phyloP scores from a whole-genome alignment of 2,113 vertebrate species.

The Grantiella picta region DNA sequence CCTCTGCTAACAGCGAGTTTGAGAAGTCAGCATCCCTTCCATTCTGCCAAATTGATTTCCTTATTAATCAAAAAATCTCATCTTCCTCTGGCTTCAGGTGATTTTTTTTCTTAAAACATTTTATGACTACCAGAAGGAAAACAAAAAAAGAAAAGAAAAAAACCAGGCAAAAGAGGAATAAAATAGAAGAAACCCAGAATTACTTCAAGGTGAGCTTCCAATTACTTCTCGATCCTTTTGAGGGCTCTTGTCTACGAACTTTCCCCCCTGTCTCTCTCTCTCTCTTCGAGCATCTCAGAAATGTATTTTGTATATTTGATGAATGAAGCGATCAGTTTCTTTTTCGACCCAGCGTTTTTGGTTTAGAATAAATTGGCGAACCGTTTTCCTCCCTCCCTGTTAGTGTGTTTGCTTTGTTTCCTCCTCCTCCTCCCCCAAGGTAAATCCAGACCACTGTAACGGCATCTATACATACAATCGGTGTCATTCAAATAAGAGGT shows the following conservation, averaged over 20 bases:
- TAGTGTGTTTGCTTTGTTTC: constrained; percentile 12
- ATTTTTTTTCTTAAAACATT: background rate
- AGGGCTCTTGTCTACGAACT: background rate
- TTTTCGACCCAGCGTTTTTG: background rate
- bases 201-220: background rate
- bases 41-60: constrained; percentile 10
- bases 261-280: background rate
- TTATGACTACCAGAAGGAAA: background rate
- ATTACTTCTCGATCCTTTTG: background rate
- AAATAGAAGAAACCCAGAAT: background rate
- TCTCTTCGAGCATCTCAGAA: background rate
- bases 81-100: background rate
- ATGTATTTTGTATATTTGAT: constrained; percentile 17
- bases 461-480: background rate
- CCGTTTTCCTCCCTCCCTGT: background rate
- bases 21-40: background rate
- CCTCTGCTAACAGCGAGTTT: background rate
- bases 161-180: accelerated
- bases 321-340: constrained; percentile 34
- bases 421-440: background rate
- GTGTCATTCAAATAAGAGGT: constrained; percentile 7
- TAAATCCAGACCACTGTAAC: background rate
- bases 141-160: background rate
- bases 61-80: constrained; percentile 16
- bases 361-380: background rate